Evolutionary conservation across 1,140 invertebrate species (phyloP), one percentile per base, ranked within the genome.

Genomic region (Cotesia glomerata): DNA sequence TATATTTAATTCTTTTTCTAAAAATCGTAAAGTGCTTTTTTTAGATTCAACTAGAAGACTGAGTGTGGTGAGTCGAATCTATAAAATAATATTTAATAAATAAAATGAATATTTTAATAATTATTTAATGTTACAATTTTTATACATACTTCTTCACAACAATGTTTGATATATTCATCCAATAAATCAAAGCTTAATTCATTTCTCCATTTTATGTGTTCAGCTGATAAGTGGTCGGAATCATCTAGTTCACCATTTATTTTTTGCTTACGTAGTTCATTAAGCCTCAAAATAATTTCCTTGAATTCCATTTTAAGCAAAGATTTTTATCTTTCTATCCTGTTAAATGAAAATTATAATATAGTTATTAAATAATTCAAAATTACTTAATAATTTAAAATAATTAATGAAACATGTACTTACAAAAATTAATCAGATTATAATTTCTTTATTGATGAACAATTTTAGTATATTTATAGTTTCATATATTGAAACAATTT

Each of bases 11-110:
- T 96, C 95, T 63, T 82, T 82, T 3, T 76, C 13, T 1, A 85
- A 86, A 71, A 94, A 90, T 0, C 82, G 51, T 81, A 95, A 91
- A 13, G 94, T 94, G 13, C 90, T 91, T 81, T 93, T 94, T 58
- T 91, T 91, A 11, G 91, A 93, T 77, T 95, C 94, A 69, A 93
- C 91, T 11, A 97, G 79, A 5, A 95, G 83, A 3, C 90, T 89
- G 70, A 96, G 88, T 0, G 90, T 89, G 75, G 75, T 34, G 16
- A 84, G 61, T 74, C 82, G 79, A 52, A 90, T 80, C 88, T 91
- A 65, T 26, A 80, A 78, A 69, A 73, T 71, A 74, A 69, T 73
- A 68, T 35, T 14, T 64, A 54, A 4, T 52, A 32, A 72, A 32
- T 18, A 71, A 69, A 74, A 49, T 62, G 68, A 45, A 69, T 36